A percentile compares a stretch with the other conserved stretches of the same genome.
phyloP scores from a whole-genome alignment of 2,797 vertebrate species.

The Forpus xanthops region DNA sequence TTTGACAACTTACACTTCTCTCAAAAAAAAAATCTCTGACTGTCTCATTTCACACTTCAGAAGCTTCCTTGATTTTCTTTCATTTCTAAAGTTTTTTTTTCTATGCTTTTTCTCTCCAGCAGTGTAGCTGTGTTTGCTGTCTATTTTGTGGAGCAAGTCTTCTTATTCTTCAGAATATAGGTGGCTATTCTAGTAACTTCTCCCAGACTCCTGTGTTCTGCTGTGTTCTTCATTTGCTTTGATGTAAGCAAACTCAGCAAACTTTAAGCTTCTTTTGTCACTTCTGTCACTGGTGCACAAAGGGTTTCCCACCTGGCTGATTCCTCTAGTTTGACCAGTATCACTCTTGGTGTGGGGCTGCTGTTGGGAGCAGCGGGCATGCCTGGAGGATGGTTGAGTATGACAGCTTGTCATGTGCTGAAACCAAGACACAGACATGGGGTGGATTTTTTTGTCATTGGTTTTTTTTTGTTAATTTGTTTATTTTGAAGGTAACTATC shows the following conservation, averaged over 20 bases:
- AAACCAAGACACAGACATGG: neutral
- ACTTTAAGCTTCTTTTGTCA: neutral
- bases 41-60: neutral
- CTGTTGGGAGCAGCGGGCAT: neutral
- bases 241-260: neutral
- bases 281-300: neutral
- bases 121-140: neutral
- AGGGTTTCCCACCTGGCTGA: neutral
- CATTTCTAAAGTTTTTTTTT: neutral
- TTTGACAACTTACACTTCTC: neutral
- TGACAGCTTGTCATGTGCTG: neutral
- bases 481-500: neutral
- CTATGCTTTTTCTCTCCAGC: neutral
- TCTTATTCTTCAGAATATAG: neutral
- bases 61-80: neutral
- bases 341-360: neutral
- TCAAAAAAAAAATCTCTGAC: neutral
- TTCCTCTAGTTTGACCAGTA: neutral
- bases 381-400: neutral
- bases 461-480: neutral
- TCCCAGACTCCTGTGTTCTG: neutral
- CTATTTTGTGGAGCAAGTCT: fast-evolving
- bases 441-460: neutral
- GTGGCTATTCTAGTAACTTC: neutral
- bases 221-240: neutral